These are phyloP conservation scores for Prinia subflava DNA, from an alignment of 2,113 vertebrate species.

Conservation along the genomic window DNA sequence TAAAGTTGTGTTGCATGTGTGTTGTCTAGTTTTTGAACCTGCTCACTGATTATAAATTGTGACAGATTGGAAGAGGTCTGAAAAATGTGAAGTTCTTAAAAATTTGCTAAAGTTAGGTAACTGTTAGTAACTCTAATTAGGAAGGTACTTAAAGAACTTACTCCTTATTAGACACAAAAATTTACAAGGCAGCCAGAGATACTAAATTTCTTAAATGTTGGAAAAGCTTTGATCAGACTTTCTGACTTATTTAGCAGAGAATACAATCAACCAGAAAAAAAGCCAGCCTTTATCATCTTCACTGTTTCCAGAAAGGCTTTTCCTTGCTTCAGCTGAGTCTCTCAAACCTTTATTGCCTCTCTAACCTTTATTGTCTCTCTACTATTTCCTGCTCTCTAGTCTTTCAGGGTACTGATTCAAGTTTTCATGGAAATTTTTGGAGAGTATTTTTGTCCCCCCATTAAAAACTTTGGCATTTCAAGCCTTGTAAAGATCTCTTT, in stretches of 20 bases:
- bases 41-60: neutral
- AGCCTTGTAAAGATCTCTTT: neutral
- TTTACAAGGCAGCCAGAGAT: neutral
- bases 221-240: neutral
- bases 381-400: neutral
- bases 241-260: neutral
- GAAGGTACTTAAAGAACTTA: neutral
- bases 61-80: neutral
- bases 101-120: neutral
- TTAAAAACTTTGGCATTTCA: neutral
- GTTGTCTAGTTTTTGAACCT: neutral
- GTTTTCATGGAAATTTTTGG: neutral
- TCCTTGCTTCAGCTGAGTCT: neutral
- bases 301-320: neutral
- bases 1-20: neutral
- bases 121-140: neutral
- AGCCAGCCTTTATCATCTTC: neutral
- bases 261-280: neutral
- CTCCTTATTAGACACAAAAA: neutral
- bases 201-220: neutral
- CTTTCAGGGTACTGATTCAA: neutral
- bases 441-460: rapidly evolving
- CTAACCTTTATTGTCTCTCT: neutral
- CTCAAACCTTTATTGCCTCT: neutral
- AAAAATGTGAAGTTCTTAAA: neutral